Evolutionary conservation across 2,797 vertebrate genomes (phyloP), one percentile per base, ranked within the genome.

Genomic region (Hybognathus amarus): DNA sequence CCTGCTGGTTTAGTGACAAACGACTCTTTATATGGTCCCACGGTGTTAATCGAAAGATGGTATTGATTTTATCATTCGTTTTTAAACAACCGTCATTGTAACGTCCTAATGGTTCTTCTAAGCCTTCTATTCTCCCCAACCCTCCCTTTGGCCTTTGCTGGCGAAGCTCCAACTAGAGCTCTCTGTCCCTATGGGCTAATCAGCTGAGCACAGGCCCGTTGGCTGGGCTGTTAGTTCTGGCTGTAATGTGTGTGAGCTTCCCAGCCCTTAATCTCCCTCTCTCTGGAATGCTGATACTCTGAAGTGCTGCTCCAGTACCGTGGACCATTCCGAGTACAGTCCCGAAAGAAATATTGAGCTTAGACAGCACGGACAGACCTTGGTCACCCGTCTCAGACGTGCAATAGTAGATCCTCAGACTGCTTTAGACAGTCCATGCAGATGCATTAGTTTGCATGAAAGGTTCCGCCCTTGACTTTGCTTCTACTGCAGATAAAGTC

Each of bases 161-260:
- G 87, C 87, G 69, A 76, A 56, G 71, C 84, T 87, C 87, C 87
- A 88, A 88, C 87, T 85, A 74, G 85, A 87, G 84, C 84, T 69
- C 85, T 64, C 79, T 59, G 84, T 86, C 87, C 85, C 88, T 84
- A 63, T 80, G 74, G 88, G 84, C 85, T 84, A 85, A 85, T 88
- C 84, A 86, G 87, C 85, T 87, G 85, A 85, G 86, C 87, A 83
- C 80, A 84, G 87, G 82, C 64, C 84, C 59, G 61, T 81, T 84
- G 86, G 83, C 77, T 83, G 87, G 83, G 75, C 87, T 88, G 85
- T 89, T 89, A 87, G 85, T 80, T 80, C 82, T 77, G 82, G 82
- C 78, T 84, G 88, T 87, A 86, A 82, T 87, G 88, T 86, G 83
- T 85, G 85, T 70, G 83, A 81, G 85, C 59, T 83, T 77, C 82